phyloP scores from a whole-genome alignment of 37 sponge, comb jelly and placozoan species.

The Theonella swinhoei region DNA sequence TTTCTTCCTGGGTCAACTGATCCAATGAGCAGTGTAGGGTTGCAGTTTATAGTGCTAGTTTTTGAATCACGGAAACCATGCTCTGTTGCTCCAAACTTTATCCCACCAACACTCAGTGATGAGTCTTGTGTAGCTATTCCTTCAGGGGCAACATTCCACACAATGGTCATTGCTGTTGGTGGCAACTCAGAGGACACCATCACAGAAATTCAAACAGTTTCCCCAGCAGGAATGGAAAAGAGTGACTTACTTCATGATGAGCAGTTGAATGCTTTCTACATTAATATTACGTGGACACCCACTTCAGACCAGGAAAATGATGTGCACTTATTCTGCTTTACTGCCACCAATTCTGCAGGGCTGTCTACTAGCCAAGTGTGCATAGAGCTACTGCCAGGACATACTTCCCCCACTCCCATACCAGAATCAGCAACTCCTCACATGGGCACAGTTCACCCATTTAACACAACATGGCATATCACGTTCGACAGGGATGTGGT shows the following conservation, averaged over 20 bases:
- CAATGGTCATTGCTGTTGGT: constrained; percentile 31
- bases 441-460: constrained; percentile 18
- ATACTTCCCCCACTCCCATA: constrained; percentile 11
- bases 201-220: constrained; percentile 24
- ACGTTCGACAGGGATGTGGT: constrained; percentile 21
- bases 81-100: constrained; percentile 14
- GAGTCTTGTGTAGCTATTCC: constrained; percentile 36
- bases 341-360: constrained; percentile 32
- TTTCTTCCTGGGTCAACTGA: neutral
- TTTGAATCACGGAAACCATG: constrained; percentile 21
- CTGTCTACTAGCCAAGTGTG: constrained; percentile 35
- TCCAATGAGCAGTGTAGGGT: constrained; percentile 48
- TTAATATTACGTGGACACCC: constrained; percentile 39
- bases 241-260: neutral
- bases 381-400: constrained; percentile 25
- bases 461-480: constrained; percentile 12
- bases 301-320: constrained; percentile 14
- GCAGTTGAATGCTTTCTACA: constrained; percentile 5
- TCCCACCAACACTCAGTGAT: constrained; percentile 1
- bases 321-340: constrained; percentile 35
- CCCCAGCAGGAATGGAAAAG: constrained; percentile 9
- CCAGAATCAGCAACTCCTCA: constrained; percentile 16
- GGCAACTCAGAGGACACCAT: constrained; percentile 14
- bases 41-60: constrained; percentile 45
- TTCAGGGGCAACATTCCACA: constrained; percentile 17